Evolutionary conservation across 1,140 invertebrate genomes (phyloP).

Genomic region (Nautilus pompilius): DNA sequence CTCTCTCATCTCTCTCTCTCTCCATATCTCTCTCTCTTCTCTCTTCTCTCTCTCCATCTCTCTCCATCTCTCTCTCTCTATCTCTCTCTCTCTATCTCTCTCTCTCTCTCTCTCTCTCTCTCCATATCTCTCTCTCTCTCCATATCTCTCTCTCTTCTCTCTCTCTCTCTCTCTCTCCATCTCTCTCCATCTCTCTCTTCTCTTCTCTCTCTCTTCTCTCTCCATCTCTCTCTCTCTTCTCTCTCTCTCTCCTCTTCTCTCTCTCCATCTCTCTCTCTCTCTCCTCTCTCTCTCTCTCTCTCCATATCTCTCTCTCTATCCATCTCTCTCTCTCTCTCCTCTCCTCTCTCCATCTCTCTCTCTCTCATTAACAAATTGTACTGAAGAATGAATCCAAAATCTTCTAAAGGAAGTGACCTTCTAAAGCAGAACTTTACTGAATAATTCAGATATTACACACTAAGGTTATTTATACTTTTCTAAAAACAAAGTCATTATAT

Average conservation of each 20-base stretch:
- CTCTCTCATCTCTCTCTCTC: not conserved
- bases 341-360: not conserved
- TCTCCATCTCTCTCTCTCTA: not conserved
- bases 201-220: not conserved
- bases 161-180: not conserved
- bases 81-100: not conserved
- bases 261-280: not conserved
- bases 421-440: not conserved
- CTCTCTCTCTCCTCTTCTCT: not conserved
- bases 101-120: not conserved
- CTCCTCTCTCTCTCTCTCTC: not conserved
- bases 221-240: too few relatives aligned
- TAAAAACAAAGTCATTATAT: too few relatives aligned
- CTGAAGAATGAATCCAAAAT: not conserved
- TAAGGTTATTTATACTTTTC: too few relatives aligned
- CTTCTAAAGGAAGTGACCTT: not conserved
- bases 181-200: not conserved
- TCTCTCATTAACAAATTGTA: conserved; percentile 3
- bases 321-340: not conserved
- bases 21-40: not conserved
- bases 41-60: not conserved
- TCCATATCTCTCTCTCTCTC: not conserved
- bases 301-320: not conserved
- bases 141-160: not conserved
- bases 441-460: not conserved